Evolutionary conservation across 2,113 vertebrate genomes (phyloP).

Genomic region (Peromyscus maniculatus): DNA sequence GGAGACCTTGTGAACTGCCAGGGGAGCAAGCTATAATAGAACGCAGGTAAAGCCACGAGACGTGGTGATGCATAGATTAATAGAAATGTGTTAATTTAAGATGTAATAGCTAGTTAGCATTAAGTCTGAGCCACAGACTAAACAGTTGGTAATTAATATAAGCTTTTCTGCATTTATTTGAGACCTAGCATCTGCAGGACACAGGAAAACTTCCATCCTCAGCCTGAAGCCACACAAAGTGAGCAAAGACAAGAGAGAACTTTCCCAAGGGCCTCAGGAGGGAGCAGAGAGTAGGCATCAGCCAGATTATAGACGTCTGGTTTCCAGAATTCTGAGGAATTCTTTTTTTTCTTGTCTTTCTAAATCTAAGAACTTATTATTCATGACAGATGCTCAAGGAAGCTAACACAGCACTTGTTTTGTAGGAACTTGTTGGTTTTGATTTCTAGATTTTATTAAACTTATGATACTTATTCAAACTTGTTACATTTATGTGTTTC

Average conservation of each 20-base stretch:
- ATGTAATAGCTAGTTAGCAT: no score
- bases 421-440: neutral
- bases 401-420: neutral
- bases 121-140: no score
- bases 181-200: no score
- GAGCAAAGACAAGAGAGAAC: neutral
- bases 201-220: no score
- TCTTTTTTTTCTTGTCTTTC: neutral
- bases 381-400: neutral
- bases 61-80: no score
- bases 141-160: no score
- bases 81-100: no score
- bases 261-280: neutral
- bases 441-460: slow-evolving; percentile 38
- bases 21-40: no score
- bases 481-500: neutral
- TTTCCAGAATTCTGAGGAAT: neutral
- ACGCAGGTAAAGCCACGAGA: no score
- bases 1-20: no score
- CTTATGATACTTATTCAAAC: neutral
- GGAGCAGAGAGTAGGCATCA: neutral
- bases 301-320: neutral
- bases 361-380: neutral
- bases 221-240: neutral
- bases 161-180: no score